Percentiles rank a stretch among this genome's conserved stretches.
Evolutionary conservation across 1,140 invertebrate genomes (phyloP).

Genomic region (Drosophila baimaii): DNA sequence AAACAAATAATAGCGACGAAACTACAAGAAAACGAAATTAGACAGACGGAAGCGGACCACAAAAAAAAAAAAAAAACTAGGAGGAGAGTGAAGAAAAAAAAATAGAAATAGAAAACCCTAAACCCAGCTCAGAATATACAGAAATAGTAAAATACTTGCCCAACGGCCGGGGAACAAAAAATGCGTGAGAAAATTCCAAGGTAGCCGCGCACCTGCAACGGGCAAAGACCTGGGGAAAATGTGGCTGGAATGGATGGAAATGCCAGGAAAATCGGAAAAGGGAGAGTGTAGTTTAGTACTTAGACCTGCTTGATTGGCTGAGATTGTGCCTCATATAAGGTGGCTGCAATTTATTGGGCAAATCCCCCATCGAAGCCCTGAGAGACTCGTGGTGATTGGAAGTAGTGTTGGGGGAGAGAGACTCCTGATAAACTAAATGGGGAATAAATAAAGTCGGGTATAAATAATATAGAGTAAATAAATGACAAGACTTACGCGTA

Average conservation of each 20-base stretch:
- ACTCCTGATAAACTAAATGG: too few species aligned
- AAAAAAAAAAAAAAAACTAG: conserved; percentile 23
- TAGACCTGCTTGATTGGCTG: conserved; percentile 19
- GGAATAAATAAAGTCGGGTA: too few species aligned
- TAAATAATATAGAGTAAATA: not conserved
- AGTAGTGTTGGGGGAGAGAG: too few species aligned
- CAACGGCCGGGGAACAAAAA: conserved; percentile 37
- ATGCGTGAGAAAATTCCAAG: conserved; percentile 75
- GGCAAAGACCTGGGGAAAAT: conserved; percentile 26
- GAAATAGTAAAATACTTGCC: conserved; percentile 36
- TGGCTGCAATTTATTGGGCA: conserved; percentile 56
- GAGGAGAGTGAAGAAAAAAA: not conserved
- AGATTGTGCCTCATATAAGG: conserved; percentile 33
- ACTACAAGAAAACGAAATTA: conserved; percentile 80
- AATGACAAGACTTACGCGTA: too few species aligned
- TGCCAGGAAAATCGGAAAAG: conserved; percentile 26
- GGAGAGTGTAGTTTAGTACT: conserved; percentile 26
- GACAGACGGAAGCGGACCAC: conserved; percentile 68
- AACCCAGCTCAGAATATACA: conserved; percentile 27
- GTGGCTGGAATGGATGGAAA: conserved; percentile 10
- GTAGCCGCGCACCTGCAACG: conserved; percentile 51
- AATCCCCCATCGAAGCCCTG: conserved; percentile 8
- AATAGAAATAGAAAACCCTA: conserved; percentile 12
- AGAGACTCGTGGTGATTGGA: not conserved
- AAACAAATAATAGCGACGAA: conserved; percentile 80